Percentiles rank a stretch among this genome's conserved stretches.
Evolutionary conservation across 2,888 invertebrate species (phyloP).

Genomic region (Stegophylla sp.): DNA sequence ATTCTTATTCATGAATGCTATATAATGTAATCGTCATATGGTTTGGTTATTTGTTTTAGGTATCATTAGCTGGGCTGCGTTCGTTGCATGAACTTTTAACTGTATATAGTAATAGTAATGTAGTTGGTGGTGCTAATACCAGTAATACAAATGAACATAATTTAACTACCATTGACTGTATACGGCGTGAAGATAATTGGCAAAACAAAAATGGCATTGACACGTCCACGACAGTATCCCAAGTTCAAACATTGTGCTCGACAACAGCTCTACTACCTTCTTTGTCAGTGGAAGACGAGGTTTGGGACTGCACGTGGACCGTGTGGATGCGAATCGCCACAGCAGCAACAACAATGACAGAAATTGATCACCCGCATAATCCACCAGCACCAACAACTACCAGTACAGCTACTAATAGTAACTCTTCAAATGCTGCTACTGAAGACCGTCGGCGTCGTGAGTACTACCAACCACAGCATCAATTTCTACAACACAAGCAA

Average conservation of each 20-base stretch:
- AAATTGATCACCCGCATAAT: conserved; percentile 77
- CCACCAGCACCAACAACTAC: neutral
- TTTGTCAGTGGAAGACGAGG: conserved; percentile 64
- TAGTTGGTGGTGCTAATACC: conserved; percentile 62
- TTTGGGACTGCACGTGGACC: conserved; percentile 84
- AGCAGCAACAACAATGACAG: conserved; percentile 67
- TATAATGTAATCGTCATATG: neutral
- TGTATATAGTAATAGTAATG: conserved; percentile 69
- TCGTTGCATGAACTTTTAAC: conserved; percentile 95
- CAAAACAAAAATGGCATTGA: neutral
- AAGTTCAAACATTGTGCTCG: neutral
- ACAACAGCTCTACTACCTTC: neutral
- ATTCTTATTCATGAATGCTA: neutral
- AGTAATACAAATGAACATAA: neutral
- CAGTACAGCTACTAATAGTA: neutral
- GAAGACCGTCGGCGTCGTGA: conserved; percentile 3
- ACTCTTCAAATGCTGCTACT: neutral
- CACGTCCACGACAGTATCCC: neutral
- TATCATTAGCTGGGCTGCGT: conserved; percentile 92
- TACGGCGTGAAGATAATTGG: conserved; percentile 35
- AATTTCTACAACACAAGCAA: conserved; percentile 66
- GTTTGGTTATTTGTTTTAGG: conserved; percentile 65
- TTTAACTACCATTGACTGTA: neutral
- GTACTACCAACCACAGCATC: conserved; percentile 5
- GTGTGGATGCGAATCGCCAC: conserved; percentile 89